Percentiles rank a stretch among this genome's conserved stretches.
Conservation (phyloP, 37 sponge, comb jelly and placozoan species). For the Aphrocallistes beatrix region DNA sequence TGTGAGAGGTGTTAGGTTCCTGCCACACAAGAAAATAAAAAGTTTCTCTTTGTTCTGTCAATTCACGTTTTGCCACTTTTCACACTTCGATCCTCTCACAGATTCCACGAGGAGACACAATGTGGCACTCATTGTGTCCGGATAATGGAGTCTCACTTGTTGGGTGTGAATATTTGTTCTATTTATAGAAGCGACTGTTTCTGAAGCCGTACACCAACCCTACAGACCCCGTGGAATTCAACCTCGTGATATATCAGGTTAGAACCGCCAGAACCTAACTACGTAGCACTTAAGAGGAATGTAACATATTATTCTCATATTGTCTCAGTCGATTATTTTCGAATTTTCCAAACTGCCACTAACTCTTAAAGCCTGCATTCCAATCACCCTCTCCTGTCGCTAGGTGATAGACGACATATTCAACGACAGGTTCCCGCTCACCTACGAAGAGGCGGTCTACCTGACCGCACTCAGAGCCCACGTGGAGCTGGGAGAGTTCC, state of each 20-base stretch:
- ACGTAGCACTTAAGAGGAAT: no score
- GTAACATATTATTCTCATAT: no score
- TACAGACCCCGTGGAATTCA: constrained; percentile 63
- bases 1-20: no score
- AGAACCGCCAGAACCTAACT: not conserved
- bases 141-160: not conserved
- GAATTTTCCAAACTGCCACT: no score
- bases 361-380: no score
- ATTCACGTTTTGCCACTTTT: no score
- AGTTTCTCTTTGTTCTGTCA: no score
- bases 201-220: constrained; percentile 65
- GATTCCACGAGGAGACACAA: no score
- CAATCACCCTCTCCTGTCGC: not conserved
- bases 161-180: not conserved
- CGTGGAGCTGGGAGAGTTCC: constrained; percentile 48
- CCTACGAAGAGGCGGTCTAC: constrained; percentile 64
- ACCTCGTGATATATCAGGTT: constrained; percentile 73
- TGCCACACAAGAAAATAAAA: no score
- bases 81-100: no score
- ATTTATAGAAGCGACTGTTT: constrained; percentile 71
- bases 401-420: constrained; percentile 79
- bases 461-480: constrained; percentile 78
- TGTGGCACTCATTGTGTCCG: not conserved
- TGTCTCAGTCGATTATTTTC: no score
- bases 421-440: constrained; percentile 71